Evolutionary conservation across 2,113 vertebrate species (phyloP).

Genomic region (Rattus rattus): DNA sequence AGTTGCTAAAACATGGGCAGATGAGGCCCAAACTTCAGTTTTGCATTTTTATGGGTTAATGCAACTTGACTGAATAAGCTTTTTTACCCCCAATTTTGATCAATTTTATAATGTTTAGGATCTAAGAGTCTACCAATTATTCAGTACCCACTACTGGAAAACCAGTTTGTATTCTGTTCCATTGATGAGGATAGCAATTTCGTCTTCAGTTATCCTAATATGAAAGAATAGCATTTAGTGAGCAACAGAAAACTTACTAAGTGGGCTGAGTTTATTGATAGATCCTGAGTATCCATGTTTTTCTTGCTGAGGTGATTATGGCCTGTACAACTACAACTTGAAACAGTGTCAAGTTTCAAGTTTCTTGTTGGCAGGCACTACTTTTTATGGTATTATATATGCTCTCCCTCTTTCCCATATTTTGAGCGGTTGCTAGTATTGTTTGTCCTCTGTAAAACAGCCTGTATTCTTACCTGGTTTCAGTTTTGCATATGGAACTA

Average conservation of each 20-base stretch:
- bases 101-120: conserved; percentile 18
- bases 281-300: conserved; percentile 30
- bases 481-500: not conserved
- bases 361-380: not conserved
- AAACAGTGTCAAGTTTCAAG: conserved; percentile 29
- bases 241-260: not conserved
- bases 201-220: conserved; percentile 26
- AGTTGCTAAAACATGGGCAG: not conserved
- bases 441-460: not conserved
- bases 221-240: not conserved
- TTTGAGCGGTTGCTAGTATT: not conserved
- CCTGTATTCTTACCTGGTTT: not conserved
- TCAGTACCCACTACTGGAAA: not conserved
- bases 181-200: not conserved
- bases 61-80: not conserved
- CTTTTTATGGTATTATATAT: not conserved
- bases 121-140: not conserved
- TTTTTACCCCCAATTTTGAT: not conserved
- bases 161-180: not conserved
- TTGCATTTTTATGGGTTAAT: conserved; percentile 5
- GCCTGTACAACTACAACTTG: not conserved
- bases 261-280: conserved; percentile 38
- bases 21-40: not conserved
- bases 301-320: conserved; percentile 33
- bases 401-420: not conserved